phyloP scores from a whole-genome alignment of 1,140 invertebrate species.

The Drosophila tristis region DNA sequence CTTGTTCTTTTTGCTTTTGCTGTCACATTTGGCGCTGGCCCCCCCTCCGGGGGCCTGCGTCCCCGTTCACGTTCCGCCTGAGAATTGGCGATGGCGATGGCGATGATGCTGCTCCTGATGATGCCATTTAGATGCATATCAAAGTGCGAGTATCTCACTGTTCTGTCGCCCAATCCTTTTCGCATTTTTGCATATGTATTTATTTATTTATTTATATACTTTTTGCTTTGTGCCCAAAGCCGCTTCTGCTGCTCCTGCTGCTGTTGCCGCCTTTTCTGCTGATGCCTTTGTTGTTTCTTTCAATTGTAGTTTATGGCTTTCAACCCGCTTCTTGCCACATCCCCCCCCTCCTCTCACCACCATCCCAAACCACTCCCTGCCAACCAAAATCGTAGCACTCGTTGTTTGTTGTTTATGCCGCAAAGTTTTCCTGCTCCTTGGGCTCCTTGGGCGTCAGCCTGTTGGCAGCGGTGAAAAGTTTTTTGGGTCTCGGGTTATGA shows the following conservation, averaged over 20 bases:
- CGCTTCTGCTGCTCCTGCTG: slow-evolving; percentile 4
- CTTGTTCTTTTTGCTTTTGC: slow-evolving; percentile 25
- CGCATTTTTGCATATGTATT: slow-evolving; percentile 75
- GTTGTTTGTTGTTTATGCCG: slow-evolving; percentile 65
- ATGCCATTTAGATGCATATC: slow-evolving; percentile 81
- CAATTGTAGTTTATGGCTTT: slow-evolving; percentile 75
- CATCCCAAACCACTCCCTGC: too few relatives aligned
- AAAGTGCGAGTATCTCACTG: slow-evolving; percentile 69
- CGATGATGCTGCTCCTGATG: slow-evolving; percentile 63
- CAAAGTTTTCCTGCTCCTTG: slow-evolving; percentile 68
- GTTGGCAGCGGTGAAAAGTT: slow-evolving; percentile 56
- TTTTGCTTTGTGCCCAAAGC: slow-evolving; percentile 19
- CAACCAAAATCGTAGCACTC: neutral
- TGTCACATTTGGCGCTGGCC: slow-evolving; percentile 23
- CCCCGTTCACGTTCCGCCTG: slow-evolving; percentile 21
- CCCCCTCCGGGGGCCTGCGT: neutral
- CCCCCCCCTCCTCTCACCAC: slow-evolving; percentile 1
- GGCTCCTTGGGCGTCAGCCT: slow-evolving; percentile 60
- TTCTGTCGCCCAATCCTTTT: slow-evolving; percentile 79
- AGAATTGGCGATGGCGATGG: slow-evolving; percentile 42
- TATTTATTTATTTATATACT: slow-evolving; percentile 68
- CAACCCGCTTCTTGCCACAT: slow-evolving; percentile 4
- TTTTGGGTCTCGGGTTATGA: slow-evolving; percentile 51
- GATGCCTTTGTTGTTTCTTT: slow-evolving; percentile 47
- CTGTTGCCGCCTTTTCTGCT: neutral